Evolutionary conservation across 2,113 vertebrate genomes (phyloP).

Genomic region (Ondatra zibethicus): DNA sequence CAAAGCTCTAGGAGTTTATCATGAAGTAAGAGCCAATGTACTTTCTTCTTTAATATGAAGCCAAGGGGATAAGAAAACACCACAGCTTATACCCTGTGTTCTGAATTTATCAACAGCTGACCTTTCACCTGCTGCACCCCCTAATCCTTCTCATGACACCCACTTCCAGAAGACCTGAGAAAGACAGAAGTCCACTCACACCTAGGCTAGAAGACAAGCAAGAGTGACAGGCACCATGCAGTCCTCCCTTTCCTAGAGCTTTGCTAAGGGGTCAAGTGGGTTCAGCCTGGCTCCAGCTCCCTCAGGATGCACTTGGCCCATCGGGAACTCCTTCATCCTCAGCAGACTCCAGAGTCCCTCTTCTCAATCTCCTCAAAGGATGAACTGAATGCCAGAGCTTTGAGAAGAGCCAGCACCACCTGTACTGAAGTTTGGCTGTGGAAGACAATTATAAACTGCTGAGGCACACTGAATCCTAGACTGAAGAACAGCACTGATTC

Average conservation of each 20-base stretch:
- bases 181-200: not conserved
- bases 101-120: not conserved
- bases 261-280: slow-evolving; percentile 1
- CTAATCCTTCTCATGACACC: not conserved
- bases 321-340: not conserved
- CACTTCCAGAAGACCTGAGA: not conserved
- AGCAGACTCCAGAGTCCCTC: not conserved
- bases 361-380: not conserved
- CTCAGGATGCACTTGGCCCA: not conserved
- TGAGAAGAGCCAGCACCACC: not conserved
- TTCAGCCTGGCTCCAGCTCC: not conserved
- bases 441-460: not conserved
- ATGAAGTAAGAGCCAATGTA: not conserved
- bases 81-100: not conserved
- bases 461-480: not conserved
- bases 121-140: not conserved
- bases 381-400: not conserved
- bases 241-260: not conserved
- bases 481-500: not conserved
- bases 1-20: not conserved
- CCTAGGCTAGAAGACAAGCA: not conserved
- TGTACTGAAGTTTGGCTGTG: not conserved
- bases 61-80: not conserved
- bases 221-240: not conserved
- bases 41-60: not conserved